These are phyloP conservation scores for Theocolax elegans DNA, from an alignment of 1,140 invertebrate species.

Conservation along the genomic window DNA sequence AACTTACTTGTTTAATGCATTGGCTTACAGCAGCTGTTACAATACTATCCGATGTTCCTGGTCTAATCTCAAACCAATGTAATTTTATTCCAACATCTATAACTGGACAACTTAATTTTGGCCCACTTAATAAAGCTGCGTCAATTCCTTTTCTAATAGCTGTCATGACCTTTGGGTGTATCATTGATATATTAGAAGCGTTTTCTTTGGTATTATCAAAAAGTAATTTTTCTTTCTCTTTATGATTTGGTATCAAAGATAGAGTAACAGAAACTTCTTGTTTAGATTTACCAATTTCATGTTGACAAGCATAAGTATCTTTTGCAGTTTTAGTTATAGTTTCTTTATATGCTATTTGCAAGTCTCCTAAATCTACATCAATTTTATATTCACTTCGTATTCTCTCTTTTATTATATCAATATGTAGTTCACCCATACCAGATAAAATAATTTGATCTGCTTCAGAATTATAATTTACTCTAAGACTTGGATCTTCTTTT, in stretches of 20 bases:
- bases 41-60: conserved; percentile 81
- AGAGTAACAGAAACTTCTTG: conserved; percentile 72
- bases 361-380: conserved; percentile 89
- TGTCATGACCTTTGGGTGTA: conserved; percentile 72
- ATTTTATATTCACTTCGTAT: conserved; percentile 91
- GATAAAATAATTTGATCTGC: conserved; percentile 88
- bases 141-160: conserved; percentile 74
- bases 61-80: conserved; percentile 78
- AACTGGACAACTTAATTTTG: conserved; percentile 78
- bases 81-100: conserved; percentile 80
- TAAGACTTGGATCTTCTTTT: conserved; percentile 94
- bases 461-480: conserved; percentile 78
- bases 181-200: conserved; percentile 71
- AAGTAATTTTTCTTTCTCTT: conserved; percentile 61
- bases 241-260: conserved; percentile 67
- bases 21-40: conserved; percentile 82
- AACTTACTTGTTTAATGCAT: conserved; percentile 78
- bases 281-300: conserved; percentile 73
- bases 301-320: conserved; percentile 71
- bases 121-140: conserved; percentile 76
- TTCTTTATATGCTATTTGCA: conserved; percentile 96
- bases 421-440: conserved; percentile 96
- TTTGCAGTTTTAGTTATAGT: conserved; percentile 69
- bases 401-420: conserved; percentile 93
- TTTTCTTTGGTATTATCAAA: conserved; percentile 75